Percentiles rank a stretch among this genome's conserved stretches.
phyloP scores from a whole-genome alignment of 2,888 invertebrate species.

The Onthophagus sagittarius region DNA sequence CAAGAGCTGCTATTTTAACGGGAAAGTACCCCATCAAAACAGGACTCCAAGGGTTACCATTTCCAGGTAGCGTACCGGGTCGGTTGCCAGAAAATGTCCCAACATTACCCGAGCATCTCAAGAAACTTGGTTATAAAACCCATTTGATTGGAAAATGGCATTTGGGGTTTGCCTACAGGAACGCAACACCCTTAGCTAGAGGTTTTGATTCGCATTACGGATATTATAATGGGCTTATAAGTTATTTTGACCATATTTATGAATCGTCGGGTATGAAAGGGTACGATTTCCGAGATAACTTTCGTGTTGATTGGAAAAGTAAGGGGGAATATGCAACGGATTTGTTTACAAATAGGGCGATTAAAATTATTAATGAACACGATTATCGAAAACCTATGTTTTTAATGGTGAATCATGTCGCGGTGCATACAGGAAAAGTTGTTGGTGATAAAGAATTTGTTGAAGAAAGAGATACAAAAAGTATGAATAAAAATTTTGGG shows the following conservation, averaged over 20 bases:
- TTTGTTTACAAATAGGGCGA: constrained; percentile 63
- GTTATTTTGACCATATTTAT: constrained; percentile 61
- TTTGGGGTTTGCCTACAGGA: constrained; percentile 67
- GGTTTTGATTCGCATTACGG: constrained; percentile 83
- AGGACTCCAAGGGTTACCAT: constrained; percentile 69
- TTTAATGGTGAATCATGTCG: constrained; percentile 72
- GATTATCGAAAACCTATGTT: constrained; percentile 63
- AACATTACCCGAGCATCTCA: constrained; percentile 58
- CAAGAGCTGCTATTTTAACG: constrained; percentile 75
- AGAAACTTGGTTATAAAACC: constrained; percentile 64
- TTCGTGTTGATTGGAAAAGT: constrained; percentile 50
- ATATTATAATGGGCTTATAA: constrained; percentile 76
- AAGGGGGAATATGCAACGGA: constrained; percentile 67
- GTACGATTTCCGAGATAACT: constrained; percentile 48
- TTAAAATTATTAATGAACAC: constrained; percentile 59
- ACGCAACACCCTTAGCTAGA: constrained; percentile 64
- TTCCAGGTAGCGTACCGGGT: constrained; percentile 64
- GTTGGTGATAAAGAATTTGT: constrained; percentile 55
- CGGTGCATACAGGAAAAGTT: constrained; percentile 64
- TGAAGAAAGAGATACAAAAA: constrained; percentile 61
- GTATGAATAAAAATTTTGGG: constrained; percentile 60
- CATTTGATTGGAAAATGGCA: constrained; percentile 85
- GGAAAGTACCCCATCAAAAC: constrained; percentile 84
- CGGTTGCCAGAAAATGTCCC: constrained; percentile 58
- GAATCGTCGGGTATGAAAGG: constrained; percentile 45